Evolutionary conservation across 2,113 vertebrate genomes (phyloP).

Genomic region (Myrmecophaga tridactyla): DNA sequence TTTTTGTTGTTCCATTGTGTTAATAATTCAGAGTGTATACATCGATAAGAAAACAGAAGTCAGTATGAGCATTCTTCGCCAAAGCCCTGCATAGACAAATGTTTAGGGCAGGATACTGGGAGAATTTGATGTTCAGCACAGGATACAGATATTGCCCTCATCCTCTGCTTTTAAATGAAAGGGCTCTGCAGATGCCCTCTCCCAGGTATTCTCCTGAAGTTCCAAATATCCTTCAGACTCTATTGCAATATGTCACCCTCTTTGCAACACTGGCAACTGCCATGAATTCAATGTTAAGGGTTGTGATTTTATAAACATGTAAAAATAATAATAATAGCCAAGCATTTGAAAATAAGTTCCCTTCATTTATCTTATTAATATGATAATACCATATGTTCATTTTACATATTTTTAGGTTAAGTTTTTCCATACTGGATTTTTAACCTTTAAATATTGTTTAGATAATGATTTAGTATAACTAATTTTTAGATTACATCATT

Average conservation of each 20-base stretch:
- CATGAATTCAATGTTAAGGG: not conserved
- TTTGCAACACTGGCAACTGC: not conserved
- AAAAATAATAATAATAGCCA: not conserved
- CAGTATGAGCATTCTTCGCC: conserved; percentile 4
- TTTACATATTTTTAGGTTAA: not conserved
- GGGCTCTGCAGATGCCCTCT: not conserved
- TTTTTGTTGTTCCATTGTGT: conserved; percentile 33
- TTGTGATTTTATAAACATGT: not conserved
- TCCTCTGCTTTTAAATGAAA: not conserved
- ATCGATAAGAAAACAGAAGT: conserved; percentile 65
- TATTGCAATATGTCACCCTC: not conserved
- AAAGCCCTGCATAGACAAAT: not conserved
- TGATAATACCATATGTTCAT: not conserved
- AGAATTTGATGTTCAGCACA: not conserved
- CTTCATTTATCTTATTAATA: not conserved
- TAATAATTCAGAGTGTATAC: conserved; percentile 34
- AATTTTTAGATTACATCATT: not conserved
- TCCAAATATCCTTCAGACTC: not conserved
- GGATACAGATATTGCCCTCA: not conserved
- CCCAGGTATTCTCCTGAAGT: not conserved
- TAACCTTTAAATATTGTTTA: not conserved
- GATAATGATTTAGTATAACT: not conserved
- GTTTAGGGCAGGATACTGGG: not conserved
- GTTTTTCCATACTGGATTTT: not conserved
- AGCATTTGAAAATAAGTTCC: not conserved